Evolutionary conservation across 1,140 invertebrate genomes (phyloP).

Genomic region (Nylanderia fulva): DNA sequence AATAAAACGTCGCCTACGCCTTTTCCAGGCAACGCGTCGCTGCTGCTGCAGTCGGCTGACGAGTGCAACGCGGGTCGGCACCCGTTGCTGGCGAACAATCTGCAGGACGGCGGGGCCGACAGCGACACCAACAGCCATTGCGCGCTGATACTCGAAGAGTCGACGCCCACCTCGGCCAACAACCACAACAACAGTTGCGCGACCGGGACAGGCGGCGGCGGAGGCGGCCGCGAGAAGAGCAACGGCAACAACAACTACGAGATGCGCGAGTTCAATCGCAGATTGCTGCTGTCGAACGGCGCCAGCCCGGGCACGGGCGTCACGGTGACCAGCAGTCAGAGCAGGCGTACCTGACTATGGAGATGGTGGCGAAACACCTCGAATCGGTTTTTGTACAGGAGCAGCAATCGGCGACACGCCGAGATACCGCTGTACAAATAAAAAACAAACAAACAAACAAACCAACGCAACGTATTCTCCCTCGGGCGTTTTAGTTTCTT

Average conservation of each 20-base stretch:
- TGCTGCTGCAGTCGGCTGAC: constrained; percentile 79
- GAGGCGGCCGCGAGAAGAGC: constrained; percentile 86
- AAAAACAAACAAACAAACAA: no score
- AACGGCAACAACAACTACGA: constrained; percentile 93
- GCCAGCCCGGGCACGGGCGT: constrained; percentile 76
- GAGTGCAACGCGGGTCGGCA: constrained; percentile 82
- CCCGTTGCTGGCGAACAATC: constrained; percentile 83
- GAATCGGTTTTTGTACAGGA: constrained; percentile 81
- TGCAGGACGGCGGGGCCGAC: constrained; percentile 87
- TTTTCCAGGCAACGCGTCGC: constrained; percentile 79
- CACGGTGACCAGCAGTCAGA: constrained; percentile 76
- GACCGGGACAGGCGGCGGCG: constrained; percentile 80
- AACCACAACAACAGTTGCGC: constrained; percentile 74
- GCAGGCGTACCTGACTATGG: constrained; percentile 85
- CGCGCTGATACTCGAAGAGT: constrained; percentile 87
- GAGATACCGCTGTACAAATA: constrained; percentile 82
- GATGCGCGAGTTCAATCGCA: constrained; percentile 88
- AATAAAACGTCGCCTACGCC: not conserved
- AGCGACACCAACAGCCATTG: constrained; percentile 89
- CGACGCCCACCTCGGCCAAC: constrained; percentile 78
- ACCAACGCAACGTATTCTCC: not conserved
- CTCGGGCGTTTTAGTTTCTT: constrained; percentile 26
- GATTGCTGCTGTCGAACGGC: constrained; percentile 81
- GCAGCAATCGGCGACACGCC: constrained; percentile 81
- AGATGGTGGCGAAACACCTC: constrained; percentile 82